A percentile compares a stretch with the other conserved stretches of the same genome.
Conservation (phyloP, 1,140 invertebrate species). For the Saccostrea echinata region DNA sequence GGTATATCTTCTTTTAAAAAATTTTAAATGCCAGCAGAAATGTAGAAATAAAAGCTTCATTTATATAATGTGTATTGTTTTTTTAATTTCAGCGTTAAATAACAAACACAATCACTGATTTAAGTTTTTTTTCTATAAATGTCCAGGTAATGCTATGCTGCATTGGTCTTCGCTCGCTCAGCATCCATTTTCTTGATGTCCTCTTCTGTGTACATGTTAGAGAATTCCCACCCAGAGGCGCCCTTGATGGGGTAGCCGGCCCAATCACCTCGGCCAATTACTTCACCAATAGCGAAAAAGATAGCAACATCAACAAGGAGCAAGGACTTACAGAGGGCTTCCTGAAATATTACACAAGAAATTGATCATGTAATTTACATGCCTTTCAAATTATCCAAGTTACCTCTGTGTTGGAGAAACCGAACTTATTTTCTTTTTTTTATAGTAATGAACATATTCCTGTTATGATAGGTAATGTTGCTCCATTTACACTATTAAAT, state of each 20-base stretch:
- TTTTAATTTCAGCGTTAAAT: neutral
- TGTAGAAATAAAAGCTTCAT: neutral
- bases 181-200: constrained; percentile 15
- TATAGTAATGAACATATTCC: neutral
- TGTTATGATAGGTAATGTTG: neutral
- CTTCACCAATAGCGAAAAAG: constrained; percentile 11
- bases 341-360: neutral
- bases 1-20: too few relatives aligned
- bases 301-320: neutral
- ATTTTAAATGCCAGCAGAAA: neutral
- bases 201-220: neutral
- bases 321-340: neutral
- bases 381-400: too few relatives aligned
- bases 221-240: neutral
- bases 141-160: neutral
- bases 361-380: neutral
- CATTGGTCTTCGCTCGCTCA: neutral
- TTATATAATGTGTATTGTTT: neutral
- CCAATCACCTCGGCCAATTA: neutral
- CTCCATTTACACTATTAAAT: too few relatives aligned
- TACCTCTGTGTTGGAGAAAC: neutral
- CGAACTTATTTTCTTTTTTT: neutral
- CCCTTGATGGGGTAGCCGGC: neutral
- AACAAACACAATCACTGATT: neutral
- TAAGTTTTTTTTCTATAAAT: neutral